phyloP scores from a whole-genome alignment of 2,888 invertebrate genomes.

The Frankliniella fusca region DNA sequence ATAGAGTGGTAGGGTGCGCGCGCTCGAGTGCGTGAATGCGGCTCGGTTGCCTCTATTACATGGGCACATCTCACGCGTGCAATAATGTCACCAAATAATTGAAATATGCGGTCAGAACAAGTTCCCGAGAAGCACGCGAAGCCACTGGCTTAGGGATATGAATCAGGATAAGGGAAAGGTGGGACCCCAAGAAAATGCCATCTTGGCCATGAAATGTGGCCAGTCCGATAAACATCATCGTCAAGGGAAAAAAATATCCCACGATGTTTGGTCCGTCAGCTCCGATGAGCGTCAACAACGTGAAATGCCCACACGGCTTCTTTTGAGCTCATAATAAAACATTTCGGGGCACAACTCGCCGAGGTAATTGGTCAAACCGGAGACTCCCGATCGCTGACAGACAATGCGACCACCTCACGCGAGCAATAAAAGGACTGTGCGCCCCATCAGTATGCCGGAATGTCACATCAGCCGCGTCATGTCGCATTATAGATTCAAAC shows the following conservation, averaged over 20 bases:
- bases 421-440: conserved; percentile 6
- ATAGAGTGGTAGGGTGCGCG: background rate
- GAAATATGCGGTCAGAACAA: conserved; percentile 11
- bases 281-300: too few relatives aligned
- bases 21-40: background rate
- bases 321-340: too few relatives aligned
- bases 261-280: too few relatives aligned
- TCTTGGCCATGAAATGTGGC: too few relatives aligned
- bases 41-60: background rate
- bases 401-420: background rate
- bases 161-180: too few relatives aligned
- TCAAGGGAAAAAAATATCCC: background rate
- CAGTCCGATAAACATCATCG: background rate
- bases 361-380: too few relatives aligned
- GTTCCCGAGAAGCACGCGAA: background rate
- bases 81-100: conserved; percentile 8
- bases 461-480: background rate
- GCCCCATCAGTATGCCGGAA: conserved; percentile 3
- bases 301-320: too few relatives aligned
- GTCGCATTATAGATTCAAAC: conserved; percentile 8
- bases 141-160: too few relatives aligned
- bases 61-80: background rate
- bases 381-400: background rate
- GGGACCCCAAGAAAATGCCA: too few relatives aligned
- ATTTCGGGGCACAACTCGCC: too few relatives aligned